Conservation (phyloP, 1,140 invertebrate genomes). For the Drosophila cardini region DNA sequence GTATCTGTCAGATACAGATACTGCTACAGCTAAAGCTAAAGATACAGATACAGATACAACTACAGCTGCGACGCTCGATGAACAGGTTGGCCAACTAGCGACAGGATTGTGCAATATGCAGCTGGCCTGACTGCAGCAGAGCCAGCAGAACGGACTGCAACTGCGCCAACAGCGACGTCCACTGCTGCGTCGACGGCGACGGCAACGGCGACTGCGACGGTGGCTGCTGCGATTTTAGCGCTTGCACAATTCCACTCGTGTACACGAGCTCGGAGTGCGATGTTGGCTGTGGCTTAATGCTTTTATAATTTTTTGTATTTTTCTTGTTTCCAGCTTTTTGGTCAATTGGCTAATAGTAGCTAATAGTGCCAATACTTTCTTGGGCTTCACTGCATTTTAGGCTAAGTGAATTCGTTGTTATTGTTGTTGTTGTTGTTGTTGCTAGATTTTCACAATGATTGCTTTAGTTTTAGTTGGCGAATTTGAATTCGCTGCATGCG, state of each 20-base stretch:
- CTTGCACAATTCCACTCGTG: conserved; percentile 69
- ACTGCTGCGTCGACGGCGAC: conserved; percentile 6
- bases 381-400: conserved; percentile 42
- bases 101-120: conserved; percentile 79
- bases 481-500: conserved; percentile 63
- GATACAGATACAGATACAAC: conserved; percentile 1
- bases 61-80: conserved; percentile 15
- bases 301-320: conserved; percentile 19
- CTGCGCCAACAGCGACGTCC: conserved; percentile 21
- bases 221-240: conserved; percentile 38
- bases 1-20: conserved; percentile 38
- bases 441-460: conserved; percentile 27
- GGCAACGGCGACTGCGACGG: conserved; percentile 21
- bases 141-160: conserved; percentile 24
- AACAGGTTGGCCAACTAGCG: conserved; percentile 66
- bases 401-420: neutral
- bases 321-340: conserved; percentile 41
- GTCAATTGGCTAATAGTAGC: conserved; percentile 71
- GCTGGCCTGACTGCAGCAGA: conserved; percentile 46
- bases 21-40: conserved; percentile 17
- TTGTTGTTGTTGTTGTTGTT: neutral
- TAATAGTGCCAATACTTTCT: conserved; percentile 63
- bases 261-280: conserved; percentile 30
- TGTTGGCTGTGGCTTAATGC: conserved; percentile 36
- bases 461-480: conserved; percentile 32